Evolutionary conservation across 2,888 invertebrate species (phyloP), one percentile per base, ranked within the genome.

Genomic region (Andrena bucephala): DNA sequence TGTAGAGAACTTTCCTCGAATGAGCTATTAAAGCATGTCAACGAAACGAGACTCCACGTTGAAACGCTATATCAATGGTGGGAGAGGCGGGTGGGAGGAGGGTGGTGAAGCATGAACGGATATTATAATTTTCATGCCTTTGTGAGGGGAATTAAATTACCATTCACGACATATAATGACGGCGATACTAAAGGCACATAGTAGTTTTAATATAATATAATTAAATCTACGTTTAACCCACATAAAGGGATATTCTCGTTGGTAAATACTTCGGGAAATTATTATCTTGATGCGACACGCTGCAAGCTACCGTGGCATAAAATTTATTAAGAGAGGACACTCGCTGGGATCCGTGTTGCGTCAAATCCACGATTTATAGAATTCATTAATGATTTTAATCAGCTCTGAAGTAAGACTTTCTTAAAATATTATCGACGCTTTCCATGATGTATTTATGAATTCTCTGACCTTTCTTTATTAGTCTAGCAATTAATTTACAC

Each of bases 191-290:
- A 57, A 69, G 65, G 79, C 54, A 69, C 36, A 78, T 70, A 42
- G 50, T 69, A 70, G 70, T 75, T 83, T 78, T 83, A 84, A 84
- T 83, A 79, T 75, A 72, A 79, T 75, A 71, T 84, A 79, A 84
- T 84, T 83, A 84, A 83, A 83, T 75, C 65, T 59, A 78, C 71
- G 78, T 68, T 75, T 79, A 83, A 78, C 68, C 71, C 71, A 69
- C 68, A 69, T 75, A 83, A 78, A 83, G 73, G 67, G 74, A 83
- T 70, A 82, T 74, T 72, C 74, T 65, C 63, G 74, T 52, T 69
- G 62, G 77, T 66, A 85, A 85, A 88, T 80, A 80, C 63, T 77
- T 65, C n/a, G 66, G 54, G 48, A 83, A 88, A 87, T 87, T 80
- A 84, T 82, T 76, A 82, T 77, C 79, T 71, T 67, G 77, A 81